phyloP scores from a whole-genome alignment of 2,888 invertebrate genomes.

The Sympetrum striolatum region DNA sequence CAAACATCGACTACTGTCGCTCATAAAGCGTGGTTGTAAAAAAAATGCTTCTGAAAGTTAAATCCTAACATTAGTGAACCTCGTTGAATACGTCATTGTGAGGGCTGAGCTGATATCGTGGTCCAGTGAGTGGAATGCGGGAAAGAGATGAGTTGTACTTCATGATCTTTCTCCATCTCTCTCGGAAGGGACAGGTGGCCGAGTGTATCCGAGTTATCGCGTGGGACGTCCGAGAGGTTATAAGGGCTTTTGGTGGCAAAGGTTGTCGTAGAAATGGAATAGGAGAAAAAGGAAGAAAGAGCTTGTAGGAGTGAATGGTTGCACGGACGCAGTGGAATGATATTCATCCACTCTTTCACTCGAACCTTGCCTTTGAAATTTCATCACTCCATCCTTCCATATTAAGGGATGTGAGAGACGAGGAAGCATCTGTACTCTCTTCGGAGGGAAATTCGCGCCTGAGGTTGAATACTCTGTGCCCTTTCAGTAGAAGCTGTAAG shows the following conservation, averaged over 20 bases:
- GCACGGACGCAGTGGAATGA: not conserved
- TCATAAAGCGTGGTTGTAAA: not conserved
- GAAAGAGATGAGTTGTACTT: not conserved
- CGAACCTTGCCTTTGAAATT: conserved; percentile 1
- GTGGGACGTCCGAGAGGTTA: not conserved
- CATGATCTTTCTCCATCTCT: not conserved
- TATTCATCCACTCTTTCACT: not conserved
- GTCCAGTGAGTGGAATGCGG: not conserved
- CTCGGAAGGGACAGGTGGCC: not conserved
- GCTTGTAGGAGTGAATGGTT: not conserved
- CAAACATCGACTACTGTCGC: not conserved
- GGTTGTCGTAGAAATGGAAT: not conserved
- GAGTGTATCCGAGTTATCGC: not conserved
- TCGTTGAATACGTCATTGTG: not conserved
- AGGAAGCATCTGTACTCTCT: not conserved
- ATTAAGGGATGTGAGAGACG: not conserved
- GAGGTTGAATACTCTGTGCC: no score
- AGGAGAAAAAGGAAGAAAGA: not conserved
- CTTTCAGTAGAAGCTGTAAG: no score
- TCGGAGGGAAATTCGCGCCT: no score
- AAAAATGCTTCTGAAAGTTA: conserved; percentile 3
- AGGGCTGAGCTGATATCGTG: not conserved
- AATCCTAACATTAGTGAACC: not conserved
- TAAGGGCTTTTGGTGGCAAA: conserved; percentile 18
- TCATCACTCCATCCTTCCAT: not conserved